Evolutionary conservation across 2,113 vertebrate genomes (phyloP).

Genomic region (Sminthopsis crassicaudata): DNA sequence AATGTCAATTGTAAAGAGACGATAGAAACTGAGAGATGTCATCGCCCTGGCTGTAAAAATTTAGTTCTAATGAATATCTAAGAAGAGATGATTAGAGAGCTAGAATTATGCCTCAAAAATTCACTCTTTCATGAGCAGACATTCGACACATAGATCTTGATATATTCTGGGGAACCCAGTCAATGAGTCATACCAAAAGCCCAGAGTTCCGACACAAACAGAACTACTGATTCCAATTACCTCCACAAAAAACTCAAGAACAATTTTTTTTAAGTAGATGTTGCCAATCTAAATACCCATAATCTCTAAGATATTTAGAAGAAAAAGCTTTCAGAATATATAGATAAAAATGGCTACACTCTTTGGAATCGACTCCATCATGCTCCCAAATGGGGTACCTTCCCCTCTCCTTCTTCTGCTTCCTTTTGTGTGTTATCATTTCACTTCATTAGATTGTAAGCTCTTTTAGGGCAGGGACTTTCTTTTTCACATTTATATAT

Average conservation of each 20-base stretch:
- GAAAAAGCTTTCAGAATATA: background rate
- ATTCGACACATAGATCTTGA: background rate
- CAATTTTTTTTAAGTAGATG: too few species aligned
- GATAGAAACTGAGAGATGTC: background rate
- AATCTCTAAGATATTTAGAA: background rate
- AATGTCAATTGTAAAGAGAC: background rate
- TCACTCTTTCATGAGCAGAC: background rate
- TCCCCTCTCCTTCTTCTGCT: background rate
- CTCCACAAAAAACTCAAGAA: too few species aligned
- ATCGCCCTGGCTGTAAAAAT: background rate
- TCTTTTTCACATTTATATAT: background rate
- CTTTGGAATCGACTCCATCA: background rate
- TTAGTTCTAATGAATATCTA: background rate
- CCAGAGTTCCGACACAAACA: background rate
- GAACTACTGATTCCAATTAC: background rate
- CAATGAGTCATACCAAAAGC: background rate
- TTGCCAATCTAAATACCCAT: background rate
- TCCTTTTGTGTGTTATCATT: background rate
- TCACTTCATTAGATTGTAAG: background rate
- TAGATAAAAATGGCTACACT: background rate
- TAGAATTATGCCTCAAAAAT: background rate
- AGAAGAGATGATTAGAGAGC: background rate
- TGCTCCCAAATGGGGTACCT: background rate
- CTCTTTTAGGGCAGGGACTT: background rate
- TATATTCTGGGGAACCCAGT: background rate